A percentile compares a stretch with the other conserved stretches of the same genome.
These are phyloP conservation scores for Nasonia vitripennis DNA, from an alignment of 1,140 invertebrate genomes.

Conservation along the genomic window DNA sequence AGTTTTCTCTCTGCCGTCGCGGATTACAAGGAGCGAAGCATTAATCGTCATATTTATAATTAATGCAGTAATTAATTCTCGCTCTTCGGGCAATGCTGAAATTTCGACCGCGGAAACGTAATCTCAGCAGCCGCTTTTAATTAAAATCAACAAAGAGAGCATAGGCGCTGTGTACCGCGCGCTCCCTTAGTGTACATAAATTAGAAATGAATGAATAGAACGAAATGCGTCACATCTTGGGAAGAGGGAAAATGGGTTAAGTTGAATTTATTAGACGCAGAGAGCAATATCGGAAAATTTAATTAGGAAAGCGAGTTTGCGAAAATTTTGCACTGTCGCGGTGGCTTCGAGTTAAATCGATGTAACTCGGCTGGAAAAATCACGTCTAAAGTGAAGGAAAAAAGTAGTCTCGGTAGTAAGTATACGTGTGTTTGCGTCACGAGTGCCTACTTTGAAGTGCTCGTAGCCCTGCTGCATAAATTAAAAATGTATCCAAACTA, in stretches of 20 bases:
- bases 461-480: too few species aligned
- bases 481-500: too few species aligned
- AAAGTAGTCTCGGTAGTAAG: too few species aligned
- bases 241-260: not conserved
- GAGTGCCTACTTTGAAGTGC: too few species aligned
- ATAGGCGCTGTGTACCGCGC: too few species aligned
- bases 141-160: not conserved
- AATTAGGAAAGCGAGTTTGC: not conserved
- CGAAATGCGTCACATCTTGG: not conserved
- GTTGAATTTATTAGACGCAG: not conserved
- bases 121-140: not conserved
- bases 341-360: not conserved
- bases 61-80: too few species aligned
- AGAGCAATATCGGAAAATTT: not conserved
- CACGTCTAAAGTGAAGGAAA: not conserved
- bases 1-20: not conserved
- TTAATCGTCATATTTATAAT: too few species aligned
- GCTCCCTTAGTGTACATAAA: not conserved
- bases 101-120: too few species aligned
- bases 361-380: not conserved
- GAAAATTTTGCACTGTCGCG: not conserved
- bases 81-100: too few species aligned
- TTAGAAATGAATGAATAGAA: not conserved
- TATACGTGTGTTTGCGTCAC: too few species aligned
- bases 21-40: not conserved